Base-by-base conservation (phyloP, 92 coral and sea anemone species). In the Virgularia gustaviana region DNA sequence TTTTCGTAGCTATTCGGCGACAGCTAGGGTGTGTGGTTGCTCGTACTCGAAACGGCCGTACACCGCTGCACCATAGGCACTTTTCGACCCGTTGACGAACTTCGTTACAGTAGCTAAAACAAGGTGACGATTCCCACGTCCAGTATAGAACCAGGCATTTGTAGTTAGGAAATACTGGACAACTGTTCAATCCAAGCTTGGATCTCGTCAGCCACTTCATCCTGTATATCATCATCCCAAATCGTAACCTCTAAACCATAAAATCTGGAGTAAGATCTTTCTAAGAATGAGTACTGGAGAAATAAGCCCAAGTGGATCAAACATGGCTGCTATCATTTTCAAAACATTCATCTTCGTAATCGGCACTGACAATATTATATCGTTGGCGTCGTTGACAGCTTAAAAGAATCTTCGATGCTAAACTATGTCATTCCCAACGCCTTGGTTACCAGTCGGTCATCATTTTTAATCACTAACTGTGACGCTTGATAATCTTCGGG, bases 241-340 rank as follows among this genome's bases (percentile, higher is more conserved):
- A 35, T 77, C 86, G 38, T 76, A 77, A 12, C 86, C 86, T n/a
- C 77, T 57, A 16, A 58, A 32, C 79, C 86, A 81, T 41, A 76
- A 58, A 42, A 63, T 71, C 62, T 81, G 89, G 30, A 85, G 89
- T 55, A 85, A 35, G 30, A 81, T 81, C 76, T 80, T 85, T 7
- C 83, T 85, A 39, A 42, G 49, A 16, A 75, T 54, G 57, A 79
- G 30, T 55, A 64, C 81, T 12, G 81, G 72, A 4, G 65, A 53
- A 15, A 79, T 52, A 4, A 83, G 76, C 20, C 88, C 87, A 36
- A 81, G 63, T 9, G 83, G 79, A 42, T 70, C 87, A 38, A 83
- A 83, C n/a, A 43, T n/a, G n/a, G n/a, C n/a, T n/a, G n/a, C n/a
- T n/a, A n/a, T n/a, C n/a, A n/a, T n/a, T n/a, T n/a, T n/a, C n/a